phyloP scores from a whole-genome alignment of 2,888 invertebrate species.

The Oxyscelio sp. region DNA sequence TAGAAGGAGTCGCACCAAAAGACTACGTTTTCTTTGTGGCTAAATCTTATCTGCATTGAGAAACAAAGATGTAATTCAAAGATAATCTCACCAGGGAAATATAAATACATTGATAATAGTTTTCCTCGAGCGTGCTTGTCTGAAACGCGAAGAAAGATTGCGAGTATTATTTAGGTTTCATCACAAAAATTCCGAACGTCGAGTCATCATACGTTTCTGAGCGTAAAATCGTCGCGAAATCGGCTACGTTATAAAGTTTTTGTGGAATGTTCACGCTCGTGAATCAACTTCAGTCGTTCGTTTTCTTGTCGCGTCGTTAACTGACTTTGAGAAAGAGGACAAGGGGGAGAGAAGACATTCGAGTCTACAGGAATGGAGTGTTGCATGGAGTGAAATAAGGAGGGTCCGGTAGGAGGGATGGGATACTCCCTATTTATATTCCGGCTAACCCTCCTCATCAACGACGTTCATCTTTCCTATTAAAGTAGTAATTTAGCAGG shows the following conservation, averaged over 20 bases:
- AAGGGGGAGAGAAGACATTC: constrained; percentile 69
- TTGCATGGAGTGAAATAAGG: constrained; percentile 68
- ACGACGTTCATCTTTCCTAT: constrained; percentile 89
- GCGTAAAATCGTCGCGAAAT: constrained; percentile 62
- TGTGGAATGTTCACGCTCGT: constrained; percentile 70
- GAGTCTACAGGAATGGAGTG: constrained; percentile 67
- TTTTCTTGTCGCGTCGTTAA: constrained; percentile 80
- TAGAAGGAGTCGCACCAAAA: constrained; percentile 71
- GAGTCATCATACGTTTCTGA: constrained; percentile 45
- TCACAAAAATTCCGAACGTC: background rate
- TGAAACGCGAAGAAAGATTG: background rate
- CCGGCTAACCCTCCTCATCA: constrained; percentile 89
- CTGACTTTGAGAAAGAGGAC: constrained; percentile 71
- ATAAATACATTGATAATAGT: constrained; percentile 74
- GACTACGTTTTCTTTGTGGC: constrained; percentile 77
- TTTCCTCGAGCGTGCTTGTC: background rate
- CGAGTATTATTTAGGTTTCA: background rate
- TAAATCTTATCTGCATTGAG: constrained; percentile 72
- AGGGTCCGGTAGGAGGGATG: constrained; percentile 71
- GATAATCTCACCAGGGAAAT: constrained; percentile 75
- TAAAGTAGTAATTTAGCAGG: constrained; percentile 89
- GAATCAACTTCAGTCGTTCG: constrained; percentile 80
- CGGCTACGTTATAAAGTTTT: constrained; percentile 44
- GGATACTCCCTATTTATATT: constrained; percentile 88
- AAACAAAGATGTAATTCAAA: constrained; percentile 83